Base-by-base conservation (phyloP, 1,140 invertebrate genomes). In the Pectinophora gossypiella region DNA sequence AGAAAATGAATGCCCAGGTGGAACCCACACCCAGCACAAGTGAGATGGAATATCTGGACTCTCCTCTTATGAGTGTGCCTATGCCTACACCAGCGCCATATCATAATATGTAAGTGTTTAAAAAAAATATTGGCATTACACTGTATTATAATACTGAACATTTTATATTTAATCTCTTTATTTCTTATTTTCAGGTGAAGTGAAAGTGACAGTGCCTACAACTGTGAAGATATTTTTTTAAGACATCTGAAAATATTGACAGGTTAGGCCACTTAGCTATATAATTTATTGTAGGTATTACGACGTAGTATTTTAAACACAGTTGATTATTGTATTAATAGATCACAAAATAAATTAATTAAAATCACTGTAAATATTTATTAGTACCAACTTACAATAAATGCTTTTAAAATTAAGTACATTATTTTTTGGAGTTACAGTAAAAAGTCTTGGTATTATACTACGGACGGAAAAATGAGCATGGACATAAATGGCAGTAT, bases 51-150 rank as follows among this genome's bases (percentile, higher is more conserved):
- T 91, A 92, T 69, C 88, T 95, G 20, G 92, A 96, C 76, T 96
- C 96, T 0, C 95, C 95, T 0, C 84, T 96, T 1, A 94, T 95
- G 90, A 95, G 93, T 90, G 94, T 96, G 10, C 95, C 95, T 6
- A 95, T 93, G 3, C 94, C 95, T 16, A 93, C 94, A 21, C 94
- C 94, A 9, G 93, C 94, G 20, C 94, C 94, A 9, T 92, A 91
- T 72, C 91, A 92, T 70, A 81, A 32, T 38, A 50, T 19, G 35
- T 16, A 50, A 38, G 13, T 21, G 16, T n/a, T n/a, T n/a, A n/a
- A n/a, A n/a, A n/a, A n/a, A 21, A 38, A 50, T 38, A 40, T 1
- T 9, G 9, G 2, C 12, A 10, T 7, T 48, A 48, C 1, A 15
- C 1, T 48, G 5, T 48, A 2, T 10, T 6, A 23, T 23, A 10